A percentile compares a stretch with the other conserved stretches of the same genome.
phyloP scores from a whole-genome alignment of 1,140 invertebrate species.

The Lysiphlebus fabarum region DNA sequence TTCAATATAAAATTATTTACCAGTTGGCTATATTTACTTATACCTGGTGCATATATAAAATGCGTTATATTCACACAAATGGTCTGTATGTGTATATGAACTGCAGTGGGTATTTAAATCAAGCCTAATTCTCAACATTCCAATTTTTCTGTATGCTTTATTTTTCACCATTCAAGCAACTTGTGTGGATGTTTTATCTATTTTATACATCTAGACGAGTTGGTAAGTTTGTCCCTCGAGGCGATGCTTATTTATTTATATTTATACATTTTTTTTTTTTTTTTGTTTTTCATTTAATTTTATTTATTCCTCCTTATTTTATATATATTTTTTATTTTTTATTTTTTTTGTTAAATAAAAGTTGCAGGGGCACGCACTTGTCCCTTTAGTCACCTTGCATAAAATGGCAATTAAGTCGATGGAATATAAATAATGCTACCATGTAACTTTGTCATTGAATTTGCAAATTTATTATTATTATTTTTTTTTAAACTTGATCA shows the following conservation, averaged over 20 bases:
- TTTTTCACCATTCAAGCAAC: constrained; percentile 8
- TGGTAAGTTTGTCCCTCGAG: neutral
- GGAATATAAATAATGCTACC: constrained; percentile 12
- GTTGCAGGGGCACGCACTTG: constrained; percentile 15
- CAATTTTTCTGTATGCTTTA: constrained; percentile 1
- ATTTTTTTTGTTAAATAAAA: neutral
- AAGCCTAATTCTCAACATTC: constrained; percentile 12
- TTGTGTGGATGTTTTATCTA: constrained; percentile 12
- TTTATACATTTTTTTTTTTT: constrained; percentile 1
- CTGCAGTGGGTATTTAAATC: neutral
- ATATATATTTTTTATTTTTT: constrained; percentile 6
- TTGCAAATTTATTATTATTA: no score
- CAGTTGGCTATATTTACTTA: neutral
- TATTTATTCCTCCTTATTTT: constrained; percentile 2
- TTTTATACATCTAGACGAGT: constrained; percentile 11
- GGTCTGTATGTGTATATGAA: no score
- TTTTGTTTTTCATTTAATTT: neutral
- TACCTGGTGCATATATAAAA: neutral
- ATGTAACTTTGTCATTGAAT: constrained; percentile 8
- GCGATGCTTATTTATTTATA: neutral
- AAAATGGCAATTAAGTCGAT: constrained; percentile 13
- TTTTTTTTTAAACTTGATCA: no score
- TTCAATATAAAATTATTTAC: neutral
- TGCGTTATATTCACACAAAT: no score
- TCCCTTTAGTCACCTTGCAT: constrained; percentile 12